These are phyloP conservation scores for Anthopleura xanthogrammica DNA, from an alignment of 92 coral and sea anemone species.

Conservation along the genomic window DNA sequence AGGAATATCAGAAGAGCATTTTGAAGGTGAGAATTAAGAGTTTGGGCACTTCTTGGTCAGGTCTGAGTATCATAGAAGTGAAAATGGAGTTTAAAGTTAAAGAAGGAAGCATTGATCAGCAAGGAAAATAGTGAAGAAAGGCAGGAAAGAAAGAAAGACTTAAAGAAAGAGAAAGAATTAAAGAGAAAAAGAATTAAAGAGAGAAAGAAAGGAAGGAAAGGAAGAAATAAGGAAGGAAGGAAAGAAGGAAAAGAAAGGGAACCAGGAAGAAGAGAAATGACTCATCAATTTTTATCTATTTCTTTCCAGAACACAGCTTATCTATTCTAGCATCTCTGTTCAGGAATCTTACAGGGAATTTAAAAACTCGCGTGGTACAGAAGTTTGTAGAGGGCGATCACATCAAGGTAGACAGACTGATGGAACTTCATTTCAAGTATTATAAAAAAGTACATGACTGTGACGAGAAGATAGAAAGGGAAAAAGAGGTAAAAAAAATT, in stretches of 20 bases:
- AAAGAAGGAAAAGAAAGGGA: background rate
- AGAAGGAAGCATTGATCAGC: too few species aligned
- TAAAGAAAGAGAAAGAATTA: too few species aligned
- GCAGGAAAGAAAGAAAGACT: too few species aligned
- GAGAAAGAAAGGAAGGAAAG: too few species aligned
- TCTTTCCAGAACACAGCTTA: slow-evolving; percentile 70
- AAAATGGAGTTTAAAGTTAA: background rate
- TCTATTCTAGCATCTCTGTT: slow-evolving; percentile 86
- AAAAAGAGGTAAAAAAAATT: slow-evolving; percentile 65
- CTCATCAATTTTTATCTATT: background rate
- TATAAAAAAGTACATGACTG: slow-evolving; percentile 80
- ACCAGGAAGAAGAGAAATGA: background rate
- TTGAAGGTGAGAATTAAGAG: slow-evolving; percentile 68
- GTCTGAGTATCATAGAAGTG: background rate
- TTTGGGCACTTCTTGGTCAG: background rate
- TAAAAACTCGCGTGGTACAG: slow-evolving; percentile 83
- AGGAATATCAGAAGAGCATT: slow-evolving; percentile 77
- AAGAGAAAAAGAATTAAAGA: too few species aligned
- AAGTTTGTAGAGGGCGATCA: slow-evolving; percentile 97
- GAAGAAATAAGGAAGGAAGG: too few species aligned
- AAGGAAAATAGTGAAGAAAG: too few species aligned
- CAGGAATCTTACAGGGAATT: slow-evolving; percentile 77
- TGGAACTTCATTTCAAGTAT: slow-evolving; percentile 93
- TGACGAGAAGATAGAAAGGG: slow-evolving; percentile 86
- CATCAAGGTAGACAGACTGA: slow-evolving; percentile 90